Percentiles rank a stretch among this genome's conserved stretches.
These are phyloP conservation scores for Clepsis dumicolana DNA, from an alignment of 2,888 invertebrate genomes.

Conservation along the genomic window DNA sequence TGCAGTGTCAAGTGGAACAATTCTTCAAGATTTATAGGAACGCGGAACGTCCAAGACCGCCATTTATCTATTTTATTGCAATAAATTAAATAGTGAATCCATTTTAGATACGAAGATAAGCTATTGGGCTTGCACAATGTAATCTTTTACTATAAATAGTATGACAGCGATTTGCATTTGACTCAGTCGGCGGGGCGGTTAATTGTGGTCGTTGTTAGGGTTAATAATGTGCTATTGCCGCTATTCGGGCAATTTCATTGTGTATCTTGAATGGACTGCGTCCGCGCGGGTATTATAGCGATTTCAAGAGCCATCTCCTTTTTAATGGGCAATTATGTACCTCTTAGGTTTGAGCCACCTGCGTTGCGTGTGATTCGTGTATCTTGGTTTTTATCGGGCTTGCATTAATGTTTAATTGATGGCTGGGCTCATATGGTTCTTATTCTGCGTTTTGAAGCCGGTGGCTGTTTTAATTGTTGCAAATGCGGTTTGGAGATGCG, in stretches of 20 bases:
- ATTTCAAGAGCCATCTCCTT: conserved; percentile 69
- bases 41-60: conserved; percentile 76
- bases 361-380: conserved; percentile 50
- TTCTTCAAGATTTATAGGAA: conserved; percentile 64
- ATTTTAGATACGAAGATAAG: conserved; percentile 80
- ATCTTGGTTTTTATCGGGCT: conserved; percentile 54
- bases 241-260: conserved; percentile 81
- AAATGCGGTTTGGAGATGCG: conserved; percentile 17
- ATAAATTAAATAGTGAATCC: conserved; percentile 81
- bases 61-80: conserved; percentile 83
- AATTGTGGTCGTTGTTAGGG: conserved; percentile 72
- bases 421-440: conserved; percentile 32
- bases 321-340: conserved; percentile 77
- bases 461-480: conserved; percentile 29
- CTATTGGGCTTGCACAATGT: conserved; percentile 79
- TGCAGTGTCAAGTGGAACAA: conserved; percentile 24
- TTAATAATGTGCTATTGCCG: conserved; percentile 75
- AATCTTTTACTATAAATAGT: conserved; percentile 83
- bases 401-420: conserved; percentile 52
- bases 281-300: conserved; percentile 57
- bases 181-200: conserved; percentile 67
- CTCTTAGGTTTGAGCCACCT: conserved; percentile 59
- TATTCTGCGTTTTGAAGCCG: conserved; percentile 14
- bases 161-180: conserved; percentile 81
- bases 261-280: conserved; percentile 69